A percentile compares a stretch with the other conserved stretches of the same genome.
phyloP scores from a whole-genome alignment of 2,113 vertebrate species.

The Anoura caudifer region DNA sequence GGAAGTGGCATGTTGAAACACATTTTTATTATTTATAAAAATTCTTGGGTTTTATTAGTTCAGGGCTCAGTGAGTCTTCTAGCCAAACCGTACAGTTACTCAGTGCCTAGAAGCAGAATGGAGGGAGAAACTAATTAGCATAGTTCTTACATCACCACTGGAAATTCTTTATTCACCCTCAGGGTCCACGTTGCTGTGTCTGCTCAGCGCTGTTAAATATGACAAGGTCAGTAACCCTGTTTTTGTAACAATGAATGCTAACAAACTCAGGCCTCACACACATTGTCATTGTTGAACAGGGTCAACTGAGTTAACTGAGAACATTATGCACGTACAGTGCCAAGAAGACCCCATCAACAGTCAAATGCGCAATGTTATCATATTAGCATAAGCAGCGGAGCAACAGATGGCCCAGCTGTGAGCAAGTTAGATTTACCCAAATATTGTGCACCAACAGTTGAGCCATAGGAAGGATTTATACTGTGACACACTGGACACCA shows the following conservation, averaged over 20 bases:
- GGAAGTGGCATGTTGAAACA: conserved; percentile 73
- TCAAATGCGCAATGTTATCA: conserved; percentile 7
- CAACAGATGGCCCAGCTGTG: conserved; percentile 42
- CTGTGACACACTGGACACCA: not conserved
- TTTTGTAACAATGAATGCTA: conserved; percentile 75
- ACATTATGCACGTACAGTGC: conserved; percentile 34
- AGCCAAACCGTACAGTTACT: conserved; percentile 60
- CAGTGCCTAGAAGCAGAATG: conserved; percentile 57
- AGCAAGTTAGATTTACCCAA: conserved; percentile 14
- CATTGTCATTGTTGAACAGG: conserved; percentile 70
- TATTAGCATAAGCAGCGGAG: conserved; percentile 58
- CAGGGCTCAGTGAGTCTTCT: conserved; percentile 50
- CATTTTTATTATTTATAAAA: conserved; percentile 79
- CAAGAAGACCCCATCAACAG: conserved; percentile 48
- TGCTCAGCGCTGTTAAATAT: conserved; percentile 74
- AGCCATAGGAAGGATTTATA: not conserved
- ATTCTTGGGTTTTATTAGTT: conserved; percentile 74
- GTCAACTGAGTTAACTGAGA: conserved; percentile 59
- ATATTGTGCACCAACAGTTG: not conserved
- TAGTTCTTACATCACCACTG: conserved; percentile 77
- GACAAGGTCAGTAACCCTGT: conserved; percentile 75
- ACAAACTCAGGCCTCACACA: conserved; percentile 68
- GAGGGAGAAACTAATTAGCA: conserved; percentile 60
- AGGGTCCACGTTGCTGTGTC: conserved; percentile 66
- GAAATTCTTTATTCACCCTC: conserved; percentile 77